Conservation (phyloP, 1,140 invertebrate genomes). For the Thaumetopoea pityocampa region DNA sequence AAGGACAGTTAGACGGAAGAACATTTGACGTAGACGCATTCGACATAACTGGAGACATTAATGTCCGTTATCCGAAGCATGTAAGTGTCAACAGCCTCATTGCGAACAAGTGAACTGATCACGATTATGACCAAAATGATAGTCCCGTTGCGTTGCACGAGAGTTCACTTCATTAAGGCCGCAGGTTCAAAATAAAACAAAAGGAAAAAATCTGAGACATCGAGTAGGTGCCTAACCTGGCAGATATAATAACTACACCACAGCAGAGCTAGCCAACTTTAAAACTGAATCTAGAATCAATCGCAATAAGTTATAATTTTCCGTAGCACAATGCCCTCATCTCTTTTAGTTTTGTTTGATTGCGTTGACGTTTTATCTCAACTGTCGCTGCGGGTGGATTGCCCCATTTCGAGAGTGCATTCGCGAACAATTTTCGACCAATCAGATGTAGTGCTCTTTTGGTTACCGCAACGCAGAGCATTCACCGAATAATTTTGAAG, state of each 20-base stretch:
- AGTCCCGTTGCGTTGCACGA: slow-evolving; percentile 44
- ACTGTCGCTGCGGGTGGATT: slow-evolving; percentile 68
- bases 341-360: slow-evolving; percentile 31
- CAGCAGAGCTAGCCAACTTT: slow-evolving; percentile 21
- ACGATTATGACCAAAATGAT: slow-evolving; percentile 21
- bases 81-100: background rate
- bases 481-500: slow-evolving; percentile 1
- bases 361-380: slow-evolving; percentile 58
- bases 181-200: slow-evolving; percentile 70
- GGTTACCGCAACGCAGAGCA: slow-evolving; percentile 3
- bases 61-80: background rate
- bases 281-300: slow-evolving; percentile 33
- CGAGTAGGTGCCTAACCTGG: slow-evolving; percentile 45
- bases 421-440: slow-evolving; percentile 45
- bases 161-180: slow-evolving; percentile 61
- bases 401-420: slow-evolving; percentile 60
- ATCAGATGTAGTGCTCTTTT: slow-evolving; percentile 32
- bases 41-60: too few relatives aligned
- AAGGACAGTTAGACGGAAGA: too few relatives aligned
- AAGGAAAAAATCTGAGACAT: slow-evolving; percentile 50
- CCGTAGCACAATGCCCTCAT: slow-evolving; percentile 10
- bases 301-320: slow-evolving; percentile 37
- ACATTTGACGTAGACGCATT: too few relatives aligned
- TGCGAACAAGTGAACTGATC: slow-evolving; percentile 3
- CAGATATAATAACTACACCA: slow-evolving; percentile 31